These are phyloP conservation scores for Deilephila elpenor DNA, from an alignment of 2,888 invertebrate species.

Conservation along the genomic window DNA sequence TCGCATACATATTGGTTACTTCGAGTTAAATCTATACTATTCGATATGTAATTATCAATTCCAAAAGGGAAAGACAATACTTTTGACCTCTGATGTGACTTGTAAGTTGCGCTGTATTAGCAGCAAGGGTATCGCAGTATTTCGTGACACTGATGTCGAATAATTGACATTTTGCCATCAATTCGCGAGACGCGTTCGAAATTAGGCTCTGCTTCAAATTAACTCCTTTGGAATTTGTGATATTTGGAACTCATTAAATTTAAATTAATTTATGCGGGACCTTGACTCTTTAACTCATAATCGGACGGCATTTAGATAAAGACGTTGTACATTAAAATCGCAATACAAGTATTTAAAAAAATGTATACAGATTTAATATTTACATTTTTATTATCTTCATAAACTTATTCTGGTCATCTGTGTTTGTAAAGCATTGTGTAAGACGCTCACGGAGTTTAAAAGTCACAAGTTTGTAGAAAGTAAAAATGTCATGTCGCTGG, in stretches of 20 bases:
- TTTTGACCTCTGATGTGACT: background rate
- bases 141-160: slow-evolving; percentile 4
- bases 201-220: background rate
- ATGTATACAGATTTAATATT: too few species aligned
- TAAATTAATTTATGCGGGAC: background rate
- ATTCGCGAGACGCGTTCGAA: background rate
- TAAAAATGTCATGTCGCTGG: slow-evolving; percentile 29
- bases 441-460: background rate
- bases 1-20: too few species aligned
- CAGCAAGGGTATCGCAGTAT: background rate
- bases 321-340: background rate
- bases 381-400: background rate
- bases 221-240: background rate
- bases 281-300: background rate
- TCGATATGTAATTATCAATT: too few species aligned
- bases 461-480: slow-evolving; percentile 29
- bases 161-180: background rate
- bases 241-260: background rate
- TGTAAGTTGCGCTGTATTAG: background rate
- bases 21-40: too few species aligned
- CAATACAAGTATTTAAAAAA: background rate
- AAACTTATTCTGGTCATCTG: background rate
- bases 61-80: too few species aligned
- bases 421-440: background rate
- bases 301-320: background rate